These are phyloP conservation scores for Corvus hawaiiensis DNA, from an alignment of 2,113 vertebrate genomes.

Conservation along the genomic window DNA sequence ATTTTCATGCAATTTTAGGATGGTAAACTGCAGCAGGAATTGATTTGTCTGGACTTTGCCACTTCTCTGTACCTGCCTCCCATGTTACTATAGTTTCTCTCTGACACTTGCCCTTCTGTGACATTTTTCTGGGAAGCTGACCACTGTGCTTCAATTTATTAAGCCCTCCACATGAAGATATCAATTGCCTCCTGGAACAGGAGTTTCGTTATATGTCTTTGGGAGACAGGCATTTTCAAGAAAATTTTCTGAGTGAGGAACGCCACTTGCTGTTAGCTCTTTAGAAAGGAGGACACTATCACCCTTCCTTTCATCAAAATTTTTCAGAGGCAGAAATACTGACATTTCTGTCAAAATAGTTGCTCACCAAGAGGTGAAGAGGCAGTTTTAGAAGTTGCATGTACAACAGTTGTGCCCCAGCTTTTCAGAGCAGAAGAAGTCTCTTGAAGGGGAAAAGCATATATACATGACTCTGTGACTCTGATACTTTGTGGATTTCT, in stretches of 20 bases:
- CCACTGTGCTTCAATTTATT: constrained; percentile 28
- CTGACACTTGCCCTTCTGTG: not conserved
- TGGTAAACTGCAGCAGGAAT: not conserved
- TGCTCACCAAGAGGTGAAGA: not conserved
- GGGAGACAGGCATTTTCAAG: not conserved
- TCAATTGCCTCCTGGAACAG: constrained; percentile 37
- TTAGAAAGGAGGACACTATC: not conserved
- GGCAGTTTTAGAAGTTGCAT: not conserved
- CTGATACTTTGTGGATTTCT: not conserved
- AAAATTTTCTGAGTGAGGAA: not conserved
- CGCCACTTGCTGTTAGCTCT: not conserved
- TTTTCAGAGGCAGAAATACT: not conserved
- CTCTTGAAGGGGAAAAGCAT: not conserved
- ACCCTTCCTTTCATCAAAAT: not conserved
- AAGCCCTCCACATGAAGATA: constrained; percentile 13
- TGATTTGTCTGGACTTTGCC: constrained; percentile 15
- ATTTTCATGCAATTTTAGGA: not conserved
- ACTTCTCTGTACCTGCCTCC: not conserved
- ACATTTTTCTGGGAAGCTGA: constrained; percentile 29
- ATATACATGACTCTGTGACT: not conserved
- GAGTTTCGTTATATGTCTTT: not conserved
- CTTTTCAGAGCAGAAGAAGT: not conserved
- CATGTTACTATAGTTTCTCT: constrained; percentile 10
- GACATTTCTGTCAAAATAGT: not conserved
- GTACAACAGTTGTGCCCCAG: not conserved